Evolutionary conservation across 2,888 invertebrate genomes (phyloP).

Genomic region (Nemotelus nigrinus): DNA sequence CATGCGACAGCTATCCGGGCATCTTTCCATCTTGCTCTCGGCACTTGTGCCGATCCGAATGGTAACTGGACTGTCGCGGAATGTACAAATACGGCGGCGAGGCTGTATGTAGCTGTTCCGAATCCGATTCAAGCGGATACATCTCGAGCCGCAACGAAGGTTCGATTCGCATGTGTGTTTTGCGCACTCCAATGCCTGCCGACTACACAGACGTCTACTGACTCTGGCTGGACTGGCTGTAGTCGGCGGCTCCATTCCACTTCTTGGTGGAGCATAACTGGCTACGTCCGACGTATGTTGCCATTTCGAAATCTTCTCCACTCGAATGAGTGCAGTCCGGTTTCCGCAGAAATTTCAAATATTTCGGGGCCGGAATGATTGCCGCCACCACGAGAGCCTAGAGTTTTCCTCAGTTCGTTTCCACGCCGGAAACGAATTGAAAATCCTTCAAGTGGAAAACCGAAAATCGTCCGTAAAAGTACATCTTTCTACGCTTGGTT

Average conservation of each 20-base stretch:
- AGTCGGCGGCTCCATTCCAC: not conserved
- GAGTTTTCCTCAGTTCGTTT: too few species aligned
- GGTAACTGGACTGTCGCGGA: slow-evolving; percentile 35
- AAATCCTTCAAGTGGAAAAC: slow-evolving; percentile 30
- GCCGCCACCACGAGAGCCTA: too few species aligned
- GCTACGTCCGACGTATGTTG: slow-evolving; percentile 15
- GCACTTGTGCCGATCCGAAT: slow-evolving; percentile 1
- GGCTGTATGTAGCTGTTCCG: not conserved
- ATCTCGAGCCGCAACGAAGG: not conserved
- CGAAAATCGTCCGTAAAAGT: not conserved
- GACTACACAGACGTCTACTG: not conserved
- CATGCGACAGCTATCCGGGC: slow-evolving; percentile 10
- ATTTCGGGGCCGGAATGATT: not conserved
- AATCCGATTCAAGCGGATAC: not conserved
- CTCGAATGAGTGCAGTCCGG: not conserved
- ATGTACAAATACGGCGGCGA: slow-evolving; percentile 11
- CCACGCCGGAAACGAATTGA: not conserved
- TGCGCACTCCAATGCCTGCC: slow-evolving; percentile 25
- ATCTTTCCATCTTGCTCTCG: not conserved
- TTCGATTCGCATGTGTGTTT: slow-evolving; percentile 37
- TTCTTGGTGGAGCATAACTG: not conserved
- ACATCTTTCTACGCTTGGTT: slow-evolving; percentile 11
- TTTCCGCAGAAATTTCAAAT: slow-evolving; percentile 8
- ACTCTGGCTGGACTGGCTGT: not conserved
- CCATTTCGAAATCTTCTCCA: not conserved